Evolutionary conservation across 2,888 invertebrate species (phyloP), one percentile per base, ranked within the genome.

Genomic region (Camponotus fellah): DNA sequence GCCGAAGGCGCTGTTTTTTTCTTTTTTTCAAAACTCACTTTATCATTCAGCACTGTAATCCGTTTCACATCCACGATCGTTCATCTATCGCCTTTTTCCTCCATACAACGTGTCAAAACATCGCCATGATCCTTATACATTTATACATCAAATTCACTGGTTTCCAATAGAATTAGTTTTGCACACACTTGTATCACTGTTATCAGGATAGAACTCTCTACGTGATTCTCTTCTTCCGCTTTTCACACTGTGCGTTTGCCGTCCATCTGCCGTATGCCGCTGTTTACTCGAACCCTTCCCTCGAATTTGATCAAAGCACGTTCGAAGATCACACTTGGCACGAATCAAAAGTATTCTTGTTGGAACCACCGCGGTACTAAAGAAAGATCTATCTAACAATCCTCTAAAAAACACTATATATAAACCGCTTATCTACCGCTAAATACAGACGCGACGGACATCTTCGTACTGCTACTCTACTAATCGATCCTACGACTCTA

Each of bases 361-460:
- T 91, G 60, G 92, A 93, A 92, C 92, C 92, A 92, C 92, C 92
- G 93, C 93, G 93, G 92, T 92, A 90, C 87, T 90, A 91, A 89
- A 92, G 93, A 92, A 92, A 83, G 91, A 92, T 91, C 92, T 93
- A 93, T 91, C 92, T 93, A 93, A 93, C 92, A 91, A 93, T 90
- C 92, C 90, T 91, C 93, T 93, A 92, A 92, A 49, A 91, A 86
- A 92, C 91, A 92, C 93, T 92, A 49, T 49, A 49, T 49, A 49
- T 49, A 93, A 94, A 92, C 91, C 92, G 91, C 90, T 91, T 91
- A 89, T 91, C 91, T 92, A 89, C 76, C 90, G 91, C 92, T 93
- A 93, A 92, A 91, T 81, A 93, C 90, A 93, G 92, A 93, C 93
- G 91, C 91, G 92, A 92, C 87, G 91, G 90, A 91, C 92, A 88